Evolutionary conservation across 2,113 vertebrate species (phyloP).

Genomic region (Atrichornis clamosus): DNA sequence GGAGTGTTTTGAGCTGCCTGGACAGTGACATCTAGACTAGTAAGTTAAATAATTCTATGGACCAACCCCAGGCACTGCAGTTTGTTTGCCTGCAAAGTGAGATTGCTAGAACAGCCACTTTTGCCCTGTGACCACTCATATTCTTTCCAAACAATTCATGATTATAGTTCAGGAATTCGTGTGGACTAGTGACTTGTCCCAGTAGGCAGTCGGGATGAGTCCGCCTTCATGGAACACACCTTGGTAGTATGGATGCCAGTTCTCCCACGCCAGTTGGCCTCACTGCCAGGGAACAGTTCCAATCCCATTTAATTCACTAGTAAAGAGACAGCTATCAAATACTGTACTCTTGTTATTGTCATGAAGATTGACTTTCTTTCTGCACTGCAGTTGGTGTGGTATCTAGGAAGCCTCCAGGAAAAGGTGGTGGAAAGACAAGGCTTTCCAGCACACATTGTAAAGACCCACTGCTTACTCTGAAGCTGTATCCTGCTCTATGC

Average conservation of each 20-base stretch:
- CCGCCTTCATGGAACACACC: background rate
- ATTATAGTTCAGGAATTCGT: background rate
- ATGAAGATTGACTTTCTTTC: background rate
- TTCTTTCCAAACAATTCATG: background rate
- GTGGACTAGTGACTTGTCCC: background rate
- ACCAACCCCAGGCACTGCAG: background rate
- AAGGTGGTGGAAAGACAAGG: background rate
- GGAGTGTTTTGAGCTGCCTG: background rate
- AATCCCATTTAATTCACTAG: background rate
- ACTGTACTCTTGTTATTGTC: background rate
- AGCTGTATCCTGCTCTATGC: background rate
- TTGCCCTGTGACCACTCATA: background rate
- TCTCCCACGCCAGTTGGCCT: accelerated
- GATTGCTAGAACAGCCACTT: background rate
- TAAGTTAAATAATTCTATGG: background rate
- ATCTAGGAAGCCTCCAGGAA: background rate
- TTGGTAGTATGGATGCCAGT: background rate
- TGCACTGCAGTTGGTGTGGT: background rate
- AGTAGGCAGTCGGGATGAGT: background rate
- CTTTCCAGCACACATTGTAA: background rate
- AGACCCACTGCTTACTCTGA: background rate
- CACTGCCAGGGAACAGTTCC: background rate
- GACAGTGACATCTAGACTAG: background rate
- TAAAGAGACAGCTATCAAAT: background rate
- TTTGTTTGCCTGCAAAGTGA: background rate